Evolutionary conservation across 1,140 invertebrate species (phyloP).

Genomic region (Diorhabda elongata): DNA sequence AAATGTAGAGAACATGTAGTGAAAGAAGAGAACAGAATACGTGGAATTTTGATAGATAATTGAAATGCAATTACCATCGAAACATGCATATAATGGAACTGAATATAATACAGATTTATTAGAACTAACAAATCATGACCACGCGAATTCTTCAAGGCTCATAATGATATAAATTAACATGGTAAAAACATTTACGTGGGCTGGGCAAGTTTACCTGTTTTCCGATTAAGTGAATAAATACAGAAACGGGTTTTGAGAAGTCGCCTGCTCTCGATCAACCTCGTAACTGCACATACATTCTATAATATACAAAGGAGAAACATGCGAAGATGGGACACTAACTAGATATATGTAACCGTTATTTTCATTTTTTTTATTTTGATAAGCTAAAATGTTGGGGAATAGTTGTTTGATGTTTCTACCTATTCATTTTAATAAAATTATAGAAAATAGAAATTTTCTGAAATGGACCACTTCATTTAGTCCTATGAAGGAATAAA

Average conservation of each 20-base stretch:
- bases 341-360: not conserved
- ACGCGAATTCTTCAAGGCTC: not conserved
- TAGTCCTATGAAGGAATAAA: no score
- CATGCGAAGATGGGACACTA: not conserved
- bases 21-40: conserved; percentile 7
- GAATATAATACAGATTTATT: no score
- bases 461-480: no score
- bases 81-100: no score
- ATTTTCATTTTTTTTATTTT: not conserved
- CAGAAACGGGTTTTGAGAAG: not conserved
- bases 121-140: not conserved
- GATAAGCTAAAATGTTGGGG: no score
- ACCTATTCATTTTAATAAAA: no score
- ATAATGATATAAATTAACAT: not conserved
- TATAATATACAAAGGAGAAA: not conserved
- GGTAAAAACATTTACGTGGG: not conserved
- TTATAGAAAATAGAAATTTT: no score
- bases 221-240: not conserved
- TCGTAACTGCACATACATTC: not conserved
- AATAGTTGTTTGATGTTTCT: no score
- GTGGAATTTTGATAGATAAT: not conserved
- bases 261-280: not conserved
- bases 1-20: conserved; percentile 7
- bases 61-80: not conserved
- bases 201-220: conserved; percentile 1